A percentile compares a stretch with the other conserved stretches of the same genome.
phyloP scores from a whole-genome alignment of 1,140 invertebrate species.

The Achatina immaculata region DNA sequence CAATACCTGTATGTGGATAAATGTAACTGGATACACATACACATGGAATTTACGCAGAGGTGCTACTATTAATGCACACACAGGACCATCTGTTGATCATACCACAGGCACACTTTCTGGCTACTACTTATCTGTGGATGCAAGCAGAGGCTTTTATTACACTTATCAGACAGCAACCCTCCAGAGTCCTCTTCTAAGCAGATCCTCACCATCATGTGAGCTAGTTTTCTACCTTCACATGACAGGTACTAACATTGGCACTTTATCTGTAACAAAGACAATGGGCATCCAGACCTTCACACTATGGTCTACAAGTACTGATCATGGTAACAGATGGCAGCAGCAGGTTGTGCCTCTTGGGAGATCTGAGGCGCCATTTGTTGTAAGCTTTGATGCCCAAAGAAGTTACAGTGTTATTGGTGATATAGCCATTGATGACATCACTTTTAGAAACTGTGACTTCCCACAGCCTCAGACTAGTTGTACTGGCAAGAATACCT shows the following conservation, averaged over 20 bases:
- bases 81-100: conserved; percentile 83
- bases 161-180: conserved; percentile 40
- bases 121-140: conserved; percentile 84
- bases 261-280: conserved; percentile 48
- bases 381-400: conserved; percentile 55
- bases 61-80: conserved; percentile 73
- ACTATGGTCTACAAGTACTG: conserved; percentile 44
- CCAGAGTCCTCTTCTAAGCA: conserved; percentile 41
- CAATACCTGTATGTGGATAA: conserved; percentile 58
- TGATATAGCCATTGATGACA: conserved; percentile 85
- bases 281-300: conserved; percentile 43
- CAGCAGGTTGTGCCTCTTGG: conserved; percentile 57
- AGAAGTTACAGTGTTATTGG: conserved; percentile 73
- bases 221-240: conserved; percentile 78
- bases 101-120: conserved; percentile 75
- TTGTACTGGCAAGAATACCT: conserved; percentile 55
- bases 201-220: conserved; percentile 55
- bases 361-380: conserved; percentile 53
- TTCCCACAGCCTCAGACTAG: conserved; percentile 49
- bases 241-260: conserved; percentile 74
- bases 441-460: conserved; percentile 73
- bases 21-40: conserved; percentile 50
- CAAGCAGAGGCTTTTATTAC: conserved; percentile 55
- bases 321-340: conserved; percentile 60
- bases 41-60: conserved; percentile 55